phyloP scores from a whole-genome alignment of 2,888 invertebrate genomes.

The Stenodera caucasica region DNA sequence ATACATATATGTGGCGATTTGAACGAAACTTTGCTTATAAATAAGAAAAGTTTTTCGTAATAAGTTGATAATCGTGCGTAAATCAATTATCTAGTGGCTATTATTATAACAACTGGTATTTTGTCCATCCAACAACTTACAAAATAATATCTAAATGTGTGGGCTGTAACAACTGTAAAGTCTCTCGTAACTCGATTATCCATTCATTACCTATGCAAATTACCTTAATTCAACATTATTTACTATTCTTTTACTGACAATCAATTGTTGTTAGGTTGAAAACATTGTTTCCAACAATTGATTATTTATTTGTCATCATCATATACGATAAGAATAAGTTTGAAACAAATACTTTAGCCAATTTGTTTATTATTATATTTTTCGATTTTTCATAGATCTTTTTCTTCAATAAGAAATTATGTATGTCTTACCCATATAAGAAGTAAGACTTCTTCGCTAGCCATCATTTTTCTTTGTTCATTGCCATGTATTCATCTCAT shows the following conservation, averaged over 20 bases:
- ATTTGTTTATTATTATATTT: no score
- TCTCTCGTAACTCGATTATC: slow-evolving; percentile 13
- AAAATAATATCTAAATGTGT: neutral
- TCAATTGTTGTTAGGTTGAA: slow-evolving; percentile 22
- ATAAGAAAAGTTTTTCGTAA: no score
- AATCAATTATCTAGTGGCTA: neutral
- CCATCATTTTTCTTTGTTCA: no score
- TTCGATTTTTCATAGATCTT: no score
- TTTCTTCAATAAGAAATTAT: no score
- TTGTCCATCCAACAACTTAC: neutral
- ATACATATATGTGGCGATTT: no score
- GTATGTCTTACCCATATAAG: no score
- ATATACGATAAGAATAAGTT: no score
- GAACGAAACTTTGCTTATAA: no score
- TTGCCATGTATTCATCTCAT: no score
- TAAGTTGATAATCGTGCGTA: neutral
- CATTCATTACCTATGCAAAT: slow-evolving; percentile 24
- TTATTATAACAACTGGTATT: neutral
- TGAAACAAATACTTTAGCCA: no score
- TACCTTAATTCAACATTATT: slow-evolving; percentile 25
- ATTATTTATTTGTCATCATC: neutral
- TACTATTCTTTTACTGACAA: slow-evolving; percentile 25
- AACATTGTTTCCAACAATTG: slow-evolving; percentile 14
- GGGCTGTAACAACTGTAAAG: neutral
- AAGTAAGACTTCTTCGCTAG: no score